These are phyloP conservation scores for Selenia dentaria DNA, from an alignment of 2,888 invertebrate genomes.

Conservation along the genomic window DNA sequence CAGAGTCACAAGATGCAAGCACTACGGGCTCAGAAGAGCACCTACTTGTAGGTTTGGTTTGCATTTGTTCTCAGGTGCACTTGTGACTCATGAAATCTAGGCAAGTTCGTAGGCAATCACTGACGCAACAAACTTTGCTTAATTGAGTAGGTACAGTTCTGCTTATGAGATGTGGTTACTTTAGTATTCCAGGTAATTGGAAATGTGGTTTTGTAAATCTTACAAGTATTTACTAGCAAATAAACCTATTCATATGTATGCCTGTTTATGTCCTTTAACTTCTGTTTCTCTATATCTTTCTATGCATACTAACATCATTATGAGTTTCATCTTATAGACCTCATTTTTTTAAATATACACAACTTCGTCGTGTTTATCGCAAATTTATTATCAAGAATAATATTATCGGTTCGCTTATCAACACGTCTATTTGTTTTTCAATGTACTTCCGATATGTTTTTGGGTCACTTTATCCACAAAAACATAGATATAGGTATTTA, in stretches of 20 bases:
- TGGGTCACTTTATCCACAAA: too few species aligned
- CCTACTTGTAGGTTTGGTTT: not conserved
- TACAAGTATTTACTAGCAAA: not conserved
- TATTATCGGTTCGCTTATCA: too few species aligned
- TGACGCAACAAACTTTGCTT: slow-evolving; percentile 21
- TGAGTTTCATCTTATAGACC: too few species aligned
- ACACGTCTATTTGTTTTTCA: too few species aligned
- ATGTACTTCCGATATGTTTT: too few species aligned
- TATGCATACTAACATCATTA: too few species aligned
- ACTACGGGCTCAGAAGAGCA: slow-evolving; percentile 40
- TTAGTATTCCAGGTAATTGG: slow-evolving; percentile 13
- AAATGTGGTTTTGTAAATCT: slow-evolving; percentile 4
- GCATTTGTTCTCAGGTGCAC: slow-evolving; percentile 22
- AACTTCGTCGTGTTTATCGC: too few species aligned
- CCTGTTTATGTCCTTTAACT: too few species aligned
- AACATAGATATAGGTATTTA: too few species aligned
- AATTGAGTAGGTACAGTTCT: slow-evolving; percentile 18
- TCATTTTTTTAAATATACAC: too few species aligned
- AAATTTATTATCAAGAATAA: too few species aligned
- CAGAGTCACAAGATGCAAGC: slow-evolving; percentile 46
- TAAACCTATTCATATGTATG: not conserved
- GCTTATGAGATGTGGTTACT: slow-evolving; percentile 16
- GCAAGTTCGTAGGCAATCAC: slow-evolving; percentile 18
- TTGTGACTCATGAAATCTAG: slow-evolving; percentile 25
- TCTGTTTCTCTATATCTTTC: too few species aligned